A percentile compares a stretch with the other conserved stretches of the same genome.
phyloP scores from a whole-genome alignment of 2,113 vertebrate genomes.

The Piaya cayana region DNA sequence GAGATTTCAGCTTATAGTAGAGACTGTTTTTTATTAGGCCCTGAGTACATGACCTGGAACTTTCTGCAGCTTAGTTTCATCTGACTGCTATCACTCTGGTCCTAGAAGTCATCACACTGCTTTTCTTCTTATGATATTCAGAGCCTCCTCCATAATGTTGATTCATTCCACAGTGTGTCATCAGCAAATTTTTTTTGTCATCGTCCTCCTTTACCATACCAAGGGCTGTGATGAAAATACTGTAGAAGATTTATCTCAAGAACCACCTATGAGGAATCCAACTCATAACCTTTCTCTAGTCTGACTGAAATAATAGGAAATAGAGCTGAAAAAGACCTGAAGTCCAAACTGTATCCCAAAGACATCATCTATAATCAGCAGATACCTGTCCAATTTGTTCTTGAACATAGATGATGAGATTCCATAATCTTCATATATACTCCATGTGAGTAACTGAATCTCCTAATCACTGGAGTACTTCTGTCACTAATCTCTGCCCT shows the following conservation, averaged over 20 bases:
- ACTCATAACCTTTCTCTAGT: background rate
- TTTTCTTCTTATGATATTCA: background rate
- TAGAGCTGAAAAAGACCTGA: background rate
- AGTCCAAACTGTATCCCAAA: background rate
- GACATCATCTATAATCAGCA: background rate
- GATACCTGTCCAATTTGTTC: background rate
- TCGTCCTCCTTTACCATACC: background rate
- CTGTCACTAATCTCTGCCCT: background rate
- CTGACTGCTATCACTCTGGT: background rate
- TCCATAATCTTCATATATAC: background rate
- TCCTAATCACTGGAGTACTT: background rate
- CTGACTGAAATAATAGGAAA: background rate
- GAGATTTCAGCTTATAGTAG: background rate
- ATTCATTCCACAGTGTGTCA: conserved; percentile 52
- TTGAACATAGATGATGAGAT: background rate
- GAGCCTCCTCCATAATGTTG: conserved; percentile 41
- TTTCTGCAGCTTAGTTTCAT: conserved; percentile 22
- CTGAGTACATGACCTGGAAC: background rate
- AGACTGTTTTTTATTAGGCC: background rate
- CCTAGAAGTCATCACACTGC: conserved; percentile 21
- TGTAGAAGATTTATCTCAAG: conserved; percentile 43
- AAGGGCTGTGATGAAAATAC: conserved; percentile 44
- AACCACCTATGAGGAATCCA: conserved; percentile 6
- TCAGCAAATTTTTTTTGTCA: conserved; percentile 44
- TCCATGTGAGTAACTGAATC: background rate